These are phyloP conservation scores for Otolemur crassicaudatus DNA, from an alignment of 2,797 vertebrate genomes.

Conservation along the genomic window DNA sequence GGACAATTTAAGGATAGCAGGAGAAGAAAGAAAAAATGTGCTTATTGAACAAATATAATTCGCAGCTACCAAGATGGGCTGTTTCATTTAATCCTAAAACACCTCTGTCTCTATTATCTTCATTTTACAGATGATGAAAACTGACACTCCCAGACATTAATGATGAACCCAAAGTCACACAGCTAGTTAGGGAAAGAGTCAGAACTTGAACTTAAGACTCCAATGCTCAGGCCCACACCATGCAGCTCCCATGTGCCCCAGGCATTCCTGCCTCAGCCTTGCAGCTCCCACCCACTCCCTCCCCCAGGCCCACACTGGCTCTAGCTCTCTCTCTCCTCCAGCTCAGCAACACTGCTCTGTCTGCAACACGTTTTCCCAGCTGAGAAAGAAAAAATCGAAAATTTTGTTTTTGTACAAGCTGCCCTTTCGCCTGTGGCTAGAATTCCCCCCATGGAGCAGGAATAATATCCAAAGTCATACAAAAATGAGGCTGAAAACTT, in stretches of 20 bases:
- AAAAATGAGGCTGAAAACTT: not conserved
- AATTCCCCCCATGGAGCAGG: not conserved
- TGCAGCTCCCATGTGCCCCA: fast-evolving
- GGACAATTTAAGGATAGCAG: not conserved
- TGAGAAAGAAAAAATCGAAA: constrained; percentile 55
- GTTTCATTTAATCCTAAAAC: not conserved
- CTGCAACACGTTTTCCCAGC: constrained; percentile 25
- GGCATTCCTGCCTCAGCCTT: not conserved
- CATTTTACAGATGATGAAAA: constrained; percentile 30
- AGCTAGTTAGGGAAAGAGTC: not conserved
- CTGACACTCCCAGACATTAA: not conserved
- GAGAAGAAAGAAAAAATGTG: not conserved
- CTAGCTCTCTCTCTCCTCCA: not conserved
- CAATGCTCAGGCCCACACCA: not conserved
- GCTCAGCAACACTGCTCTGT: not conserved
- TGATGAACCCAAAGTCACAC: not conserved
- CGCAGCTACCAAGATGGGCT: not conserved
- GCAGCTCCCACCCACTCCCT: not conserved
- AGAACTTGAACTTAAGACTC: not conserved
- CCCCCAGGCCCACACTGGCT: fast-evolving
- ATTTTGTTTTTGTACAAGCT: constrained; percentile 41
- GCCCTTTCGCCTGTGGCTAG: constrained; percentile 13
- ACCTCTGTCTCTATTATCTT: not conserved
- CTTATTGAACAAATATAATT: not conserved
- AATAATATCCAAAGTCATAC: not conserved